Percentiles rank a stretch among this genome's conserved stretches.
Evolutionary conservation across 1,140 invertebrate species (phyloP).

Genomic region (Drosophila albomicans): DNA sequence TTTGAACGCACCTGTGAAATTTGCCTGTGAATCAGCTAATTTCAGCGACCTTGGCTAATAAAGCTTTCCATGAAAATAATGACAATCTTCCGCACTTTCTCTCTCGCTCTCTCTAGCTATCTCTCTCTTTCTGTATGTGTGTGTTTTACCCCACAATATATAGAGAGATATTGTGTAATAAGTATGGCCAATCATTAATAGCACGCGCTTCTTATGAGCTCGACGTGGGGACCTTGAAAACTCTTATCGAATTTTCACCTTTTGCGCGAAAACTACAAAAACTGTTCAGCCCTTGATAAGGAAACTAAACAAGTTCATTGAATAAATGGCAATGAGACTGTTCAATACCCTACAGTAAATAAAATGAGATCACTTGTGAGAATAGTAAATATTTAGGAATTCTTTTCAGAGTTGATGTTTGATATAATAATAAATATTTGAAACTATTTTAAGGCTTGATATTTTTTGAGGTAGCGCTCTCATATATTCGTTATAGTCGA

Average conservation of each 20-base stretch:
- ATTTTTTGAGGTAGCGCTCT: neutral
- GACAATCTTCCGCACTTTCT: constrained; percentile 14
- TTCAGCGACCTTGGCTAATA: constrained; percentile 78
- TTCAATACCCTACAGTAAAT: neutral
- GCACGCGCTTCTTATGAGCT: constrained; percentile 47
- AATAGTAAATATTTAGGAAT: too few relatives aligned
- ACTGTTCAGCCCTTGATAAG: constrained; percentile 33
- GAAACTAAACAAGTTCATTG: constrained; percentile 12
- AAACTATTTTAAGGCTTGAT: too few relatives aligned
- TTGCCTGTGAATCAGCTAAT: constrained; percentile 38
- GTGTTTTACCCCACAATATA: constrained; percentile 2
- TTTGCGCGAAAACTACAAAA: constrained; percentile 79
- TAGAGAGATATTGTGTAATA: constrained; percentile 65
- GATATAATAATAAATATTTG: too few relatives aligned
- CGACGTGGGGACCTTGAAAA: constrained; percentile 67
- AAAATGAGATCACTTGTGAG: neutral
- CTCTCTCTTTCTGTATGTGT: neutral
- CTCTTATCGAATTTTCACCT: constrained; percentile 81
- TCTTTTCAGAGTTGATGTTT: too few relatives aligned
- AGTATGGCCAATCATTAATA: constrained; percentile 31
- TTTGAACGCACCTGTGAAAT: constrained; percentile 2
- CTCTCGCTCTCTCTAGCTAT: neutral
- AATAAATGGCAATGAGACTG: neutral
- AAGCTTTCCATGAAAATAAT: constrained; percentile 32
- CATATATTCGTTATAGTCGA: neutral